Base-by-base conservation (phyloP, 2,888 invertebrate genomes). In the Macropis europaea region DNA sequence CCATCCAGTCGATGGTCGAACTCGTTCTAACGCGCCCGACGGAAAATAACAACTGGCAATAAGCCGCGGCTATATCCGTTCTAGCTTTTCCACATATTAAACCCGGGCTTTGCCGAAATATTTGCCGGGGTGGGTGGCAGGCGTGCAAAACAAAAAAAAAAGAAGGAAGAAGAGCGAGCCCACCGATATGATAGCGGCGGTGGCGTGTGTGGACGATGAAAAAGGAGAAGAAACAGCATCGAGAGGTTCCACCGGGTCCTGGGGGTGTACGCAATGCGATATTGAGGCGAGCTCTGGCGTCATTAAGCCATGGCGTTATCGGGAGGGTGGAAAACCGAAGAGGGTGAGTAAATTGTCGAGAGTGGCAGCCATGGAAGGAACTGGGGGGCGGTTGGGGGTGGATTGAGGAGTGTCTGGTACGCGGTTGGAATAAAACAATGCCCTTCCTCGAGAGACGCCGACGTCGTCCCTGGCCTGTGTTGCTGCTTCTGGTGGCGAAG, bases 351-450 rank as follows among this genome's bases (percentile, higher is more conserved):
- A 87, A 88, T 87, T 85, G 88, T 87, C 83, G 83, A 88, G 86
- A 86, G 87, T 85, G 81, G 82, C 82, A 83, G 86, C 79, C 82
- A 82, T 83, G 81, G 78, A 77, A 77, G 68, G 73, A 71, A 69
- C 71, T 74, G 63, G 79, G 72, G 64, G 74, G n/a, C n/a, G n/a
- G n/a, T n/a, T 56, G 68, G 68, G 73, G 75, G 79, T 78, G 84
- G 81, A 82, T n/a, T 85, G 86, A 86, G 86, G 82, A 86, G 88
- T 87, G 88, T 88, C 87, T 88, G 86, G 84, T 87, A 88, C 87
- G 88, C 88, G 88, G 85, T 82, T 72, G 86, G 88, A 88, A 88
- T 88, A 88, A 88, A 88, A 88, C 88, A 88, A 88, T 88, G 86
- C 86, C 82, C 84, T 86, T 85, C 82, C 83, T 84, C 85, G 82